A percentile compares a stretch with the other conserved stretches of the same genome.
Conservation (phyloP, 2,113 vertebrate genomes). For the Elgaria multicarinata region DNA sequence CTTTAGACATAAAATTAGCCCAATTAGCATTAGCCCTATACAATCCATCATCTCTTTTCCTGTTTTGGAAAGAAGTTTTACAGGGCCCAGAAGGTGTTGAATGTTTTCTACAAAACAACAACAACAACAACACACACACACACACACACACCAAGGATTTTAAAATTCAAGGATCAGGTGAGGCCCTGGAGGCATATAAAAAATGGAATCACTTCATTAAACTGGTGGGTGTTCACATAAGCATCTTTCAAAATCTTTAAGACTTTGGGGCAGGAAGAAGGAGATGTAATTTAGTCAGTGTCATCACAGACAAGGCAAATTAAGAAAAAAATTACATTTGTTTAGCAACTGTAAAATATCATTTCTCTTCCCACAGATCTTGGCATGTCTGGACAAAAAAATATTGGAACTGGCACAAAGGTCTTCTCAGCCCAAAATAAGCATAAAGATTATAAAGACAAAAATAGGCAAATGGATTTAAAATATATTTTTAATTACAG, state of each 20-base stretch:
- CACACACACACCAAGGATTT: neutral
- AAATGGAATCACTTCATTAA: conserved; percentile 1
- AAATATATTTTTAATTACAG: neutral
- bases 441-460: conserved; percentile 18
- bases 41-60: neutral
- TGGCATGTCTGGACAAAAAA: conserved; percentile 21
- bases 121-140: neutral
- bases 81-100: neutral
- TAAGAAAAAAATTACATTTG: conserved; percentile 13
- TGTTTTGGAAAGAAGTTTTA: neutral
- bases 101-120: conserved; percentile 16
- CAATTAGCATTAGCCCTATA: neutral
- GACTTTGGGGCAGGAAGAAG: neutral
- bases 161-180: neutral
- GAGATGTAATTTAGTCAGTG: neutral
- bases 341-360: neutral
- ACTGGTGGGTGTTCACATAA: neutral
- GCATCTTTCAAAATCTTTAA: conserved; percentile 18
- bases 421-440: neutral
- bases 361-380: neutral
- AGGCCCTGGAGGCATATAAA: neutral
- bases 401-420: conserved; percentile 15
- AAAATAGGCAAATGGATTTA: conserved; percentile 26
- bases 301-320: neutral
- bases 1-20: neutral